A percentile compares a stretch with the other conserved stretches of the same genome.
phyloP scores from a whole-genome alignment of 2,113 vertebrate species.

The Perca schrenkii region DNA sequence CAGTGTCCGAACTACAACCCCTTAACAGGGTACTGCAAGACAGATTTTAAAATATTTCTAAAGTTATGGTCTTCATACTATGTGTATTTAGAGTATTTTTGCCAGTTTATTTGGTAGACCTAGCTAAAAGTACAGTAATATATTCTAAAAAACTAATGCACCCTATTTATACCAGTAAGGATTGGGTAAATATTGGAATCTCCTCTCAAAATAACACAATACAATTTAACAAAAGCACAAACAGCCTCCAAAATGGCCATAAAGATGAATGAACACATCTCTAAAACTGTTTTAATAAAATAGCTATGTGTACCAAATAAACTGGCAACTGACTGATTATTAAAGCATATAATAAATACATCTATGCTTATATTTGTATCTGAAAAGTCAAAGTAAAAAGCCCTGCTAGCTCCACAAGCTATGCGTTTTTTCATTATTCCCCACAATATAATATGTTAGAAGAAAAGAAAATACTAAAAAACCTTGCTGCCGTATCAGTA shows the following conservation, averaged over 20 bases:
- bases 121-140: background rate
- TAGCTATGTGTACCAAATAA: background rate
- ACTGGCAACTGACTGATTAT: background rate
- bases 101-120: background rate
- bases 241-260: background rate
- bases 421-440: background rate
- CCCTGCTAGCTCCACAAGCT: background rate
- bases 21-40: background rate
- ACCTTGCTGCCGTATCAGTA: background rate
- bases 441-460: background rate
- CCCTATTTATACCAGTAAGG: background rate
- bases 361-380: background rate
- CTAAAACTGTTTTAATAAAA: background rate
- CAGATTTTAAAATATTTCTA: background rate
- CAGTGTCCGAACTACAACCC: background rate
- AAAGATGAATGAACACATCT: background rate
- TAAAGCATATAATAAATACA: background rate
- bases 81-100: background rate
- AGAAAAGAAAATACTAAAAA: background rate
- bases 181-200: background rate
- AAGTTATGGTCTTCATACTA: background rate
- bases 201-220: background rate
- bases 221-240: background rate
- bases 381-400: background rate
- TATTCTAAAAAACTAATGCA: background rate